A percentile compares a stretch with the other conserved stretches of the same genome.
These are phyloP conservation scores for Cantharis rustica DNA, from an alignment of 2,888 invertebrate genomes.

Conservation along the genomic window DNA sequence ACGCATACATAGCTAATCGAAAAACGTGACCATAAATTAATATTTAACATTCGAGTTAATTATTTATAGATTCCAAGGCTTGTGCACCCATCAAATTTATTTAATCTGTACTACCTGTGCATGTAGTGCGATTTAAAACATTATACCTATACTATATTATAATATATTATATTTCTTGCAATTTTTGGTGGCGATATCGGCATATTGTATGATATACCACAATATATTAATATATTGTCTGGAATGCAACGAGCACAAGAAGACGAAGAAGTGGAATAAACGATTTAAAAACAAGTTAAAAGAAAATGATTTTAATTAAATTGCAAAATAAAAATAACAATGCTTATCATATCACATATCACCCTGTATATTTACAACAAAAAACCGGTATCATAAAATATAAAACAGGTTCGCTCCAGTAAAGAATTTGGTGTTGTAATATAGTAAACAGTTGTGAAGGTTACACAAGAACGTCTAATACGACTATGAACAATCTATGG, in stretches of 20 bases:
- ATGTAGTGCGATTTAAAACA: neutral
- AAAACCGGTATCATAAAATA: constrained; percentile 17
- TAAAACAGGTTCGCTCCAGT: constrained; percentile 22
- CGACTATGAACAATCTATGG: constrained; percentile 18
- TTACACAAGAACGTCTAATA: constrained; percentile 21
- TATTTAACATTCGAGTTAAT: neutral
- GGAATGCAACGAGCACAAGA: neutral
- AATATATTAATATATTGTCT: neutral
- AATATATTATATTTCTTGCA: neutral
- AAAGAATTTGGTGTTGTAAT: constrained; percentile 28
- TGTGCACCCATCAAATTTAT: neutral
- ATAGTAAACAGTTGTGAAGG: constrained; percentile 27
- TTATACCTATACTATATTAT: too few relatives aligned
- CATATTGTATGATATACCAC: too few relatives aligned
- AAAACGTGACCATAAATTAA: neutral
- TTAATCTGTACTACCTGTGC: neutral
- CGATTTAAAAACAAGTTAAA: neutral
- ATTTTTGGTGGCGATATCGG: neutral
- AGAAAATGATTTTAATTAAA: neutral
- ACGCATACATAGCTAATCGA: neutral
- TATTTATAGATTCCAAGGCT: neutral
- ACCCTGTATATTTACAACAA: neutral
- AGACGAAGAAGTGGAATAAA: neutral
- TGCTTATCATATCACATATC: neutral
- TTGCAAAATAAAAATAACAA: constrained; percentile 1